Evolutionary conservation across 2,888 invertebrate genomes (phyloP).

Genomic region (Clanis bilineata): DNA sequence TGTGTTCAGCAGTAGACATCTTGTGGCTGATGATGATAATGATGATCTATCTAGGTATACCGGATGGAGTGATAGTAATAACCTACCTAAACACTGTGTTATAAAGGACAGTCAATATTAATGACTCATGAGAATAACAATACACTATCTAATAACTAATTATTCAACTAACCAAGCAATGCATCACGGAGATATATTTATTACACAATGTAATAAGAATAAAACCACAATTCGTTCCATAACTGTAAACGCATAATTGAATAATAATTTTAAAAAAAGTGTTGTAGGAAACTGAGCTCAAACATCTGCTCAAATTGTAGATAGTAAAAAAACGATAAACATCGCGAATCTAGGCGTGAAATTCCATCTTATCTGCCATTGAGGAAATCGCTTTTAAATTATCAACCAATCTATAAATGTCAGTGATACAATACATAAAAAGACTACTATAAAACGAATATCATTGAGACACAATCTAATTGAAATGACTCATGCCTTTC

Average conservation of each 20-base stretch:
- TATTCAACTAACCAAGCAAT: not conserved
- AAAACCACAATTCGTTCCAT: not conserved
- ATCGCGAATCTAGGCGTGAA: not conserved
- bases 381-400: not conserved
- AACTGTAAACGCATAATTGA: not conserved
- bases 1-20: too few relatives aligned
- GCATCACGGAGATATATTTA: not conserved
- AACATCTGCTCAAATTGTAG: not conserved
- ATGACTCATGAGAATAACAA: too few relatives aligned
- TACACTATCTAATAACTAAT: not conserved
- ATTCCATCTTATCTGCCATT: constrained; percentile 1
- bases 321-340: not conserved
- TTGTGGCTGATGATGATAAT: too few relatives aligned
- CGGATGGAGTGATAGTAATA: too few relatives aligned
- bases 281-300: not conserved
- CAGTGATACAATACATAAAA: not conserved
- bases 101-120: too few relatives aligned
- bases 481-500: not conserved
- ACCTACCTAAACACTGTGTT: too few relatives aligned
- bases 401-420: not conserved
- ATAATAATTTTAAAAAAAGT: not conserved
- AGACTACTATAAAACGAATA: not conserved
- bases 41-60: too few relatives aligned
- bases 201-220: not conserved
- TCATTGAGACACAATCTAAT: not conserved